Conservation (phyloP, 2,113 vertebrate species). For the Pampusana beccarii region DNA sequence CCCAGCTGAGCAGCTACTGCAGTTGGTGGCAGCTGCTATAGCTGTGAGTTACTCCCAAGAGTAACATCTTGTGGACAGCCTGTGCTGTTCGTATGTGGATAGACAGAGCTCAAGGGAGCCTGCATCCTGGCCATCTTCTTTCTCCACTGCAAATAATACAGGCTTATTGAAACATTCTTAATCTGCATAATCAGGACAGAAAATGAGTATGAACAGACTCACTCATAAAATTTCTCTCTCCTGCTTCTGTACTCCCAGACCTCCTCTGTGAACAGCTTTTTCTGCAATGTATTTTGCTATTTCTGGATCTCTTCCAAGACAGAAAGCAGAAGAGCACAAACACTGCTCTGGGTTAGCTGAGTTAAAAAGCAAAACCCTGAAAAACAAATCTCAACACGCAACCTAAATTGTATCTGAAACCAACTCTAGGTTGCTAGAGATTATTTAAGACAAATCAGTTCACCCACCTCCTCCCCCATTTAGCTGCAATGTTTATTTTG, state of each 20-base stretch:
- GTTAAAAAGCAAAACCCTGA: background rate
- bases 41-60: background rate
- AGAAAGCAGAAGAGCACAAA: background rate
- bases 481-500: background rate
- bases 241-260: background rate
- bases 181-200: background rate
- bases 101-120: background rate
- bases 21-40: background rate
- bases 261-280: background rate
- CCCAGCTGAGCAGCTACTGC: background rate
- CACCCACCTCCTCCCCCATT: background rate
- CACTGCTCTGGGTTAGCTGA: background rate
- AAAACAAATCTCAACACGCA: background rate
- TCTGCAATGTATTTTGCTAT: background rate
- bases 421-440: background rate
- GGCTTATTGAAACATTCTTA: constrained; percentile 5
- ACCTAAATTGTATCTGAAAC: background rate
- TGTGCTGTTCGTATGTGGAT: background rate
- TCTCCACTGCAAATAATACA: background rate
- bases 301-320: background rate
- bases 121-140: background rate
- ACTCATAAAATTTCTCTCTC: background rate
- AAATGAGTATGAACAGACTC: background rate
- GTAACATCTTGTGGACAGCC: background rate
- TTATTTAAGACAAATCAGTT: background rate